Conservation (phyloP, 2,888 invertebrate species). For the Protophormia terraenovae region DNA sequence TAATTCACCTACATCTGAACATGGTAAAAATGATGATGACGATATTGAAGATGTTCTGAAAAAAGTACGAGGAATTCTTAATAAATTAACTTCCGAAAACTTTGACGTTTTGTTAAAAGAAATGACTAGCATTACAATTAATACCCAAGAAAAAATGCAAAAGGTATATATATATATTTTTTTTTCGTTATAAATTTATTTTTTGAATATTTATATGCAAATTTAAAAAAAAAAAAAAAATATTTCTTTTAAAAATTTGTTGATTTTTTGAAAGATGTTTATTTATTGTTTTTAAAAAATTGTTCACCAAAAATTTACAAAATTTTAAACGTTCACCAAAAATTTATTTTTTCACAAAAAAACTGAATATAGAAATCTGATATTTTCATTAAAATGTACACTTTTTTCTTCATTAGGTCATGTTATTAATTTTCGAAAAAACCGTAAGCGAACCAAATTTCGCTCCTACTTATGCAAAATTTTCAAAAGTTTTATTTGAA, state of each 20-base stretch:
- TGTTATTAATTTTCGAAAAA: slow-evolving; percentile 79
- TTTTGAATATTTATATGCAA: no score
- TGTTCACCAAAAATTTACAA: no score
- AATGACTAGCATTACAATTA: slow-evolving; percentile 77
- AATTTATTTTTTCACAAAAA: no score
- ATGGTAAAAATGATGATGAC: slow-evolving; percentile 62
- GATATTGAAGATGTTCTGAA: slow-evolving; percentile 76
- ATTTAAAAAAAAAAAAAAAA: background rate
- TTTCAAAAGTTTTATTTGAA: slow-evolving; percentile 78
- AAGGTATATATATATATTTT: slow-evolving; percentile 74
- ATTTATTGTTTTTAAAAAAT: no score
- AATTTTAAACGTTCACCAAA: no score
- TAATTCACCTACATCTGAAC: slow-evolving; percentile 22
- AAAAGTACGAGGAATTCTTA: slow-evolving; percentile 79
- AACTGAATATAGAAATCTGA: no score
- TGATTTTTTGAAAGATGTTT: no score
- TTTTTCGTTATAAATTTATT: no score
- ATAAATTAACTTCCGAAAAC: slow-evolving; percentile 78
- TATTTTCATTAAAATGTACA: no score
- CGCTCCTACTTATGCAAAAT: slow-evolving; percentile 79
- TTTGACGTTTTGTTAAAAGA: slow-evolving; percentile 78
- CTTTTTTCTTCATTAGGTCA: slow-evolving; percentile 72
- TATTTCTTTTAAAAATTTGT: no score
- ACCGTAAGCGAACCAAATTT: slow-evolving; percentile 79
- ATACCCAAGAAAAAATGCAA: slow-evolving; percentile 76